These are phyloP conservation scores for Mystacides longicornis DNA, from an alignment of 2,888 invertebrate genomes.

Conservation along the genomic window DNA sequence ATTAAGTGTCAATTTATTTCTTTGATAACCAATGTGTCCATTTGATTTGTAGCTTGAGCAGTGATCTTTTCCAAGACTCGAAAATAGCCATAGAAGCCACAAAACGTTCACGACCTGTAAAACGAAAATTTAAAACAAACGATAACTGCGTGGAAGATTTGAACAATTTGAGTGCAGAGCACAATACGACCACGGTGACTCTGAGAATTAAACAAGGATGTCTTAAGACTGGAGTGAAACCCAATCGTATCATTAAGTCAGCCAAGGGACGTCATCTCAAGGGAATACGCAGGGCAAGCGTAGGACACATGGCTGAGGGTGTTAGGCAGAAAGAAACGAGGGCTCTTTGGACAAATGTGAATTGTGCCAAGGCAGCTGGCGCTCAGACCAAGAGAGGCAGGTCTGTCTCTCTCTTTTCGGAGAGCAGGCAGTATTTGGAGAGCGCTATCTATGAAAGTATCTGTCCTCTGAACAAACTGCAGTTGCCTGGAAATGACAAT, in stretches of 20 bases:
- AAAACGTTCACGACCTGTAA: slow-evolving; percentile 11
- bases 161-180: background rate
- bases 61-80: background rate
- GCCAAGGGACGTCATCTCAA: background rate
- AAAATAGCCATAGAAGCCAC: background rate
- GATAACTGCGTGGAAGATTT: background rate
- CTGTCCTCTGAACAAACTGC: background rate
- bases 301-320: background rate
- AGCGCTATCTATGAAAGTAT: background rate
- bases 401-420: background rate
- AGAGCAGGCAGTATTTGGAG: background rate
- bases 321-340: background rate
- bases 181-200: background rate
- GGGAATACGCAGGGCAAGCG: background rate
- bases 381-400: background rate
- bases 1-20: too few relatives aligned
- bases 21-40: too few relatives aligned
- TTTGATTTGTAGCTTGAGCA: background rate
- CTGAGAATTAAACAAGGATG: background rate
- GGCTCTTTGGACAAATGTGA: background rate
- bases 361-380: background rate
- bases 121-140: slow-evolving; percentile 13
- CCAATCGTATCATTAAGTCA: background rate
- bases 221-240: background rate
- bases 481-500: background rate